Evolutionary conservation across 2,113 vertebrate species (phyloP).

Genomic region (Pelvicachromis taeniatus): DNA sequence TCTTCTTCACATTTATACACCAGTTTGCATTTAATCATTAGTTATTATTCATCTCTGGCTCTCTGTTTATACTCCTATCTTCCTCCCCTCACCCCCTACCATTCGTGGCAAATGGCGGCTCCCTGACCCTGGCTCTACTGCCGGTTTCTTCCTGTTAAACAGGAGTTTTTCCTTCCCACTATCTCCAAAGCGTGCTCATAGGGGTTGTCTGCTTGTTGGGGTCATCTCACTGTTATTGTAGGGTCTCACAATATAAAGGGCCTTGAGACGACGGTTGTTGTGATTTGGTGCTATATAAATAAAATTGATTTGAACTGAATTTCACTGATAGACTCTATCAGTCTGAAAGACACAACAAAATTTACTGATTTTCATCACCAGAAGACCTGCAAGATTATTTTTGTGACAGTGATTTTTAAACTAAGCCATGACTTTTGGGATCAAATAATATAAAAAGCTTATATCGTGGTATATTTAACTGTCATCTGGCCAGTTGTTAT

Average conservation of each 20-base stretch:
- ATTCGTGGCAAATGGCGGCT: neutral
- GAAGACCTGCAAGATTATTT: neutral
- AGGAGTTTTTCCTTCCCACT: neutral
- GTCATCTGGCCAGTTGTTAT: neutral
- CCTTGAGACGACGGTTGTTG: neutral
- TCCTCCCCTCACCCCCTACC: neutral
- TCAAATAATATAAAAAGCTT: neutral
- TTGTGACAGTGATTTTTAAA: neutral
- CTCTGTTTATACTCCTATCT: neutral
- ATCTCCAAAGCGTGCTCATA: neutral
- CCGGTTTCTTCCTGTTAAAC: neutral
- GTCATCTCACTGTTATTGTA: neutral
- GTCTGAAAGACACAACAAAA: neutral
- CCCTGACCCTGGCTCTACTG: neutral
- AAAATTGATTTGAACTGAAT: neutral
- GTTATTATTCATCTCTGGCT: neutral
- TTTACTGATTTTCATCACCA: too few species aligned
- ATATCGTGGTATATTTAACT: neutral
- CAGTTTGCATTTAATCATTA: neutral
- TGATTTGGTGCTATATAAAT: neutral
- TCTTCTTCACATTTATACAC: neutral
- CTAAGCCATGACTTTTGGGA: neutral
- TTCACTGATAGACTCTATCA: neutral
- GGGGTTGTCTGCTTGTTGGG: neutral
- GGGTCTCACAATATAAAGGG: neutral